Percentiles rank a stretch among this genome's conserved stretches.
Evolutionary conservation across 1,140 invertebrate species (phyloP).

Genomic region (Nebria ingens): DNA sequence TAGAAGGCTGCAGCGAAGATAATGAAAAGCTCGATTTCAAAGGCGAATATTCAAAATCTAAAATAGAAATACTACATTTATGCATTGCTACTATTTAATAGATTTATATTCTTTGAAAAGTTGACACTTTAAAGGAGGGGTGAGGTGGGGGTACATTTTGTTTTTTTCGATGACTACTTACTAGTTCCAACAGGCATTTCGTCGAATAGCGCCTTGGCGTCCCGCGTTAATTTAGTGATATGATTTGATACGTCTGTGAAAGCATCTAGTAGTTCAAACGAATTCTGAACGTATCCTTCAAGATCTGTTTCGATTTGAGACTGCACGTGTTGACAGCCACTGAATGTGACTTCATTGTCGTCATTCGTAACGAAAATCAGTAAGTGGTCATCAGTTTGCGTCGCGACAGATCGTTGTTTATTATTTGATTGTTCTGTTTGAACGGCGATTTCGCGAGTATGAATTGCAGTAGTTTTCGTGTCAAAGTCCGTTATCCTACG

Average conservation of each 20-base stretch:
- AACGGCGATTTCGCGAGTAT: no score
- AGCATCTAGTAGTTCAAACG: background rate
- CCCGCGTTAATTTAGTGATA: background rate
- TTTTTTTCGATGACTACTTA: conserved; percentile 12
- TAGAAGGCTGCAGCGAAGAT: conserved; percentile 40
- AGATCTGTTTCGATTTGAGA: background rate
- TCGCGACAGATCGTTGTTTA: background rate
- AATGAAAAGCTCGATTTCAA: conserved; percentile 48
- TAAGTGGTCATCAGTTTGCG: background rate
- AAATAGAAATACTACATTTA: conserved; percentile 16
- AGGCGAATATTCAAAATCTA: conserved; percentile 45
- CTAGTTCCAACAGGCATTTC: conserved; percentile 17
- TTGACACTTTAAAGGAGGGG: no score
- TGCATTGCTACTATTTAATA: background rate
- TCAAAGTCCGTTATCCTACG: no score
- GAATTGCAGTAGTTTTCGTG: no score
- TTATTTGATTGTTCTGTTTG: background rate
- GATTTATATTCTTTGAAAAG: conserved; percentile 1
- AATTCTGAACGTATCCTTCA: background rate
- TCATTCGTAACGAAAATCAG: background rate
- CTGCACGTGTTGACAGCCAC: no score
- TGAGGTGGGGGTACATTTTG: no score
- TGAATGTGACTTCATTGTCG: background rate
- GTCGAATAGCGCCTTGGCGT: conserved; percentile 1
- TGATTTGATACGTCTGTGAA: background rate